These are phyloP conservation scores for Cotesia congregata DNA, from an alignment of 2,888 invertebrate species.

Conservation along the genomic window DNA sequence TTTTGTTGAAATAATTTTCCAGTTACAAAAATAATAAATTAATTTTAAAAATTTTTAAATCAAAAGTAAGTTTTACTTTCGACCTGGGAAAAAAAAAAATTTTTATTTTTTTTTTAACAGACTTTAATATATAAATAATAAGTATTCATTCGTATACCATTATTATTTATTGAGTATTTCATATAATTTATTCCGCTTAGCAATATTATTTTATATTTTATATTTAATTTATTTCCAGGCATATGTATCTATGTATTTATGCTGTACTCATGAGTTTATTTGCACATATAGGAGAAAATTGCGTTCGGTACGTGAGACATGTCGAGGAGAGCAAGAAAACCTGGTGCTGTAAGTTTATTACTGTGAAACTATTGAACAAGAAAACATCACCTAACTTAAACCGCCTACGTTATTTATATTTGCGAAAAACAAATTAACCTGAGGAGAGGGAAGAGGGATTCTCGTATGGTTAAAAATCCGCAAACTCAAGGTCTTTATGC, in stretches of 20 bases:
- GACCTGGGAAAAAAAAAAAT: too few species aligned
- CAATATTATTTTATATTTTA: not conserved
- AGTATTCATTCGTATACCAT: not conserved
- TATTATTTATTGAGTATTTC: not conserved
- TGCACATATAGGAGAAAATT: not conserved
- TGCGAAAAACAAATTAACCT: slow-evolving; percentile 15
- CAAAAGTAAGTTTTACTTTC: too few species aligned
- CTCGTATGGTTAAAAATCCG: not conserved
- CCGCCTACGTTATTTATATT: slow-evolving; percentile 2
- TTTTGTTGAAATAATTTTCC: too few species aligned
- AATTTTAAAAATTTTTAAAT: too few species aligned
- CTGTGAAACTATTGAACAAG: slow-evolving; percentile 2
- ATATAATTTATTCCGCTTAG: not conserved
- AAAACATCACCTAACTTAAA: not conserved
- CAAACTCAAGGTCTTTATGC: not conserved
- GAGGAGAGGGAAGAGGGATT: not conserved
- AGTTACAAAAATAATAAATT: too few species aligned
- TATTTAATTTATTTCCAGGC: slow-evolving; percentile 1
- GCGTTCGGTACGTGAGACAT: slow-evolving; percentile 11
- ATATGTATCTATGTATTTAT: not conserved
- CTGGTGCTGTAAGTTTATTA: not conserved
- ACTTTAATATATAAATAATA: too few species aligned
- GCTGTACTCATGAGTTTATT: not conserved
- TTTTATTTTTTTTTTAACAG: too few species aligned
- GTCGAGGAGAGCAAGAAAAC: slow-evolving; percentile 13